phyloP scores from a whole-genome alignment of 92 coral and sea anemone genomes.

The Plumapathes pennacea region DNA sequence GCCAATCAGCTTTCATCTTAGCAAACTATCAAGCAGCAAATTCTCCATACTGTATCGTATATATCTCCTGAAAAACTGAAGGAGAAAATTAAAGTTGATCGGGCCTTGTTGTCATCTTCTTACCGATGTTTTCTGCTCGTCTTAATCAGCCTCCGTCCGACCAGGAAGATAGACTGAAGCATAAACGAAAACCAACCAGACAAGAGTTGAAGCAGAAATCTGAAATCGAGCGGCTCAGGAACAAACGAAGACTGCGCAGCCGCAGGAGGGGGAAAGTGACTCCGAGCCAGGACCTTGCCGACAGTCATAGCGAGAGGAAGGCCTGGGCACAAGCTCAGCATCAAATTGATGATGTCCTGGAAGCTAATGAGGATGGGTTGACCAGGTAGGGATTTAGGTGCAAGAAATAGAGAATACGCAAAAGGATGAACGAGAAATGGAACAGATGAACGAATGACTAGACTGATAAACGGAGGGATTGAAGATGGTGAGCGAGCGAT shows the following conservation, averaged over 20 bases:
- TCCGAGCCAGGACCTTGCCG: slow-evolving; percentile 17
- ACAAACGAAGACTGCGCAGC: slow-evolving; percentile 89
- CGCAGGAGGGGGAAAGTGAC: slow-evolving; percentile 46
- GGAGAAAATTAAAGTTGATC: no score
- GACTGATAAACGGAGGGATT: no score
- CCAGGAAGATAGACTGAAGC: slow-evolving; percentile 26
- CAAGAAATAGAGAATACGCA: neutral
- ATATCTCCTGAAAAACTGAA: no score
- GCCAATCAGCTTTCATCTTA: no score
- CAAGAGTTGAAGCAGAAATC: slow-evolving; percentile 81
- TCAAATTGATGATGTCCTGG: slow-evolving; percentile 76
- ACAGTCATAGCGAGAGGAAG: slow-evolving; percentile 44
- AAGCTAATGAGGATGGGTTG: slow-evolving; percentile 27
- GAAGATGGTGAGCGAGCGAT: no score
- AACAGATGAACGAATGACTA: no score
- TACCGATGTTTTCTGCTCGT: neutral
- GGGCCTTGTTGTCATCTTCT: neutral
- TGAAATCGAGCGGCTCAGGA: slow-evolving; percentile 90
- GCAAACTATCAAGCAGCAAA: no score
- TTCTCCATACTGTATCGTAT: no score
- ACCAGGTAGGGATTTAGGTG: neutral
- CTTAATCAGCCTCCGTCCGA: slow-evolving; percentile 30
- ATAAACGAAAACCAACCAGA: slow-evolving; percentile 53
- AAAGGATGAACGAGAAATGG: no score
- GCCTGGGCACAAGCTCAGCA: slow-evolving; percentile 89